Evolutionary conservation across 1,140 invertebrate genomes (phyloP), one percentile per base, ranked within the genome.

Genomic region (Acyrthosiphon pisum): DNA sequence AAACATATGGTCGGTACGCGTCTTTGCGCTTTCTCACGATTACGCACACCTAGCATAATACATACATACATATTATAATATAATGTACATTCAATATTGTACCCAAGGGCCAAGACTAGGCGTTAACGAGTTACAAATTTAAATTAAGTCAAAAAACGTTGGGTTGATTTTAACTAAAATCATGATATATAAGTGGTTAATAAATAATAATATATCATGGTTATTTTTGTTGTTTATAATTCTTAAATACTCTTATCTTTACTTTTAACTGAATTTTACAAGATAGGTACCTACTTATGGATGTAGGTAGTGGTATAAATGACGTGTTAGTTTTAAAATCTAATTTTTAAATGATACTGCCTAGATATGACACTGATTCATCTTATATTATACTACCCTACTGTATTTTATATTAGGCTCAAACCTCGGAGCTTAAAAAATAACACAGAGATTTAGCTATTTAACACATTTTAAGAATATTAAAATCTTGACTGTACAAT

Each of bases 21-120:
- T 89, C 46, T 89, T 88, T 87, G 44, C 41, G 84, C 41, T 89
- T 89, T 89, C 87, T 53, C 87, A 89, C 48, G 87, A 37, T 89
- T 35, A 23, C n/a, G 86, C 30, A 30, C 48, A 89, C n/a, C 87
- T 53, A 53, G 44, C 1, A 48, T 30, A 44, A 84, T 44, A 11
- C 1, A 44, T 86, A 14, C 6, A 30, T 84, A 8, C 26, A 26
- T 44, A 30, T 14, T 44, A 30, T 14, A 23, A 30, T 44, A 84
- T 26, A 68, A 76, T 18, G 60, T 68, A n/a, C 60, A 68, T 68
- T 68, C 14, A 4, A 68, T 68, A 18, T 30, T n/a, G 60, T 14
- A 30, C 26, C 9, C 56, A 11, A 68, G 3, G 30, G 60, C 26
- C 60, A 3, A 14, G 9, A 26, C 60, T 68, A 60, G 56, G n/a